These are phyloP conservation scores for Brachypodius melanocephalos DNA, from an alignment of 2,113 vertebrate species.

Conservation along the genomic window DNA sequence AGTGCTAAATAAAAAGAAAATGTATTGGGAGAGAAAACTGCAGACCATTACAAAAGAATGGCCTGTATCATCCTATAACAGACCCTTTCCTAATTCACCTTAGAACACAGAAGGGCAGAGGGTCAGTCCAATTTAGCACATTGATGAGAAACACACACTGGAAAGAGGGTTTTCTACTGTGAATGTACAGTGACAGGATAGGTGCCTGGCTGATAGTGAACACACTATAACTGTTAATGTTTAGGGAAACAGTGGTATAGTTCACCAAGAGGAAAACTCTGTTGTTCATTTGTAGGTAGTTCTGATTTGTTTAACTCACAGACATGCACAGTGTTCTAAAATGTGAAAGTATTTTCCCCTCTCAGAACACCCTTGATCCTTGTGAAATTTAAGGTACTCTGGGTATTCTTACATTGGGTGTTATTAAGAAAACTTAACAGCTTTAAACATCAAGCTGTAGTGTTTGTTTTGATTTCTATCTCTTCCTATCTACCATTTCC, in stretches of 20 bases:
- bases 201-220: not conserved
- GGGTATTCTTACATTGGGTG: not conserved
- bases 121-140: not conserved
- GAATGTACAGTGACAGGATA: not conserved
- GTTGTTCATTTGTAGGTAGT: slow-evolving; percentile 9
- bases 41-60: slow-evolving; percentile 83
- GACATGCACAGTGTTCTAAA: not conserved
- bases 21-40: slow-evolving; percentile 84
- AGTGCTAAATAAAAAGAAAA: slow-evolving; percentile 85
- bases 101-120: slow-evolving; percentile 19
- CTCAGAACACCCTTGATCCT: not conserved
- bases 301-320: not conserved
- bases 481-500: not conserved
- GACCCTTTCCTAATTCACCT: slow-evolving; percentile 81
- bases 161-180: slow-evolving; percentile 5
- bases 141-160: slow-evolving; percentile 17
- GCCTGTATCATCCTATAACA: slow-evolving; percentile 82
- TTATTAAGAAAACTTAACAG: not conserved
- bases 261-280: not conserved
- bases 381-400: not conserved
- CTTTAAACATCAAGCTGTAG: not conserved
- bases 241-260: not conserved
- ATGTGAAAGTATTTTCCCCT: not conserved
- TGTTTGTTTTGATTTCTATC: not conserved
- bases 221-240: not conserved